A percentile compares a stretch with the other conserved stretches of the same genome.
Conservation (phyloP, 2,113 vertebrate species). For the Neodontobutis hainanensis region DNA sequence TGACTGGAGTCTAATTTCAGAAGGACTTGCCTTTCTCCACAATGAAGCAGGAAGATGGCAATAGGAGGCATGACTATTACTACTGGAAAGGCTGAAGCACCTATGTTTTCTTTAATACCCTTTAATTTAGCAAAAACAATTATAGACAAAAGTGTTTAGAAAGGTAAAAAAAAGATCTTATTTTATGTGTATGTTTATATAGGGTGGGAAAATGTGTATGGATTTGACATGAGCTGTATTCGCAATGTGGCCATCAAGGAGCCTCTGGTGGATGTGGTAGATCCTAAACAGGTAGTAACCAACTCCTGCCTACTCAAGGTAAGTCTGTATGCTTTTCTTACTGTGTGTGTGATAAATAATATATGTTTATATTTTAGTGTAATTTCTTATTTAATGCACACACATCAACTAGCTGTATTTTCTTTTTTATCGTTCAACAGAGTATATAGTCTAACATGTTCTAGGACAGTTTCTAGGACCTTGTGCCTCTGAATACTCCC, state of each 20-base stretch:
- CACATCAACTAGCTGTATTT: neutral
- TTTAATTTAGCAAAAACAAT: too few relatives aligned
- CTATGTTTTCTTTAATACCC: too few relatives aligned
- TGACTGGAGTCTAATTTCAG: conserved; percentile 63
- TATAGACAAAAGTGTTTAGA: too few relatives aligned
- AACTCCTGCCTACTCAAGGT: conserved; percentile 98
- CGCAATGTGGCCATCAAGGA: conserved; percentile 97
- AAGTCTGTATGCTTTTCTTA: neutral
- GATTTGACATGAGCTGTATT: conserved; percentile 99
- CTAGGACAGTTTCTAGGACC: conserved; percentile 1
- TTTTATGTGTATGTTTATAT: conserved; percentile 35
- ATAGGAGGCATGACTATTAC: neutral
- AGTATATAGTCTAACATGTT: neutral
- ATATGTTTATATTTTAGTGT: neutral
- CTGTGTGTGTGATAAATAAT: neutral
- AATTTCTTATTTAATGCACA: neutral
- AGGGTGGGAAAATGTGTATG: conserved; percentile 99
- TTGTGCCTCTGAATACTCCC: neutral
- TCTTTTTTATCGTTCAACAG: neutral
- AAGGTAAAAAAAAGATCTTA: neutral
- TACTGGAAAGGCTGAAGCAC: too few relatives aligned
- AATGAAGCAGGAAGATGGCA: conserved; percentile 30
- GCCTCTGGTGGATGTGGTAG: conserved; percentile 95
- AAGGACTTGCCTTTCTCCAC: conserved; percentile 42
- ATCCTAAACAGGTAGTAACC: conserved; percentile 97